Evolutionary conservation across 2,113 vertebrate genomes (phyloP).

Genomic region (Thomomys bottae): DNA sequence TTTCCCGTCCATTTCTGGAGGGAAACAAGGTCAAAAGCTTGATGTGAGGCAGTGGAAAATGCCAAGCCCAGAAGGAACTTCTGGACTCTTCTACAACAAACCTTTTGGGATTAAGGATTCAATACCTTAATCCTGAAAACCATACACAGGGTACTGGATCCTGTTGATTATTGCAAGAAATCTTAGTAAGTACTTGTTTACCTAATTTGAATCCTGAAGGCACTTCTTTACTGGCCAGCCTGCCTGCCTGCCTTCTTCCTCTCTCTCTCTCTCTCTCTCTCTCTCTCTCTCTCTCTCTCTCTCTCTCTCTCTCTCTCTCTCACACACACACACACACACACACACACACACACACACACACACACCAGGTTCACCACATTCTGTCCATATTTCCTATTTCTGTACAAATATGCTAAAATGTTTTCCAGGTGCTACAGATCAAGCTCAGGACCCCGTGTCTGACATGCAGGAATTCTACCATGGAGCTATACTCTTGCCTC

Average conservation of each 20-base stretch:
- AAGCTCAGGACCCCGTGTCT: neutral
- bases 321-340: neutral
- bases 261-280: too few species aligned
- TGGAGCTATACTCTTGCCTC: too few species aligned
- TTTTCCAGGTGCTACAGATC: neutral
- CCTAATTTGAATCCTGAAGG: neutral
- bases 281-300: too few species aligned
- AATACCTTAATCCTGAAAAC: neutral
- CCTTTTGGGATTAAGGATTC: neutral
- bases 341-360: neutral
- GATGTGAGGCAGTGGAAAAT: neutral
- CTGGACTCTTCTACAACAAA: too few species aligned
- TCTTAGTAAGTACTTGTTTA: neutral
- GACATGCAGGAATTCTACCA: too few species aligned
- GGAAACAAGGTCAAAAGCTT: neutral
- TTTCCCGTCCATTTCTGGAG: neutral
- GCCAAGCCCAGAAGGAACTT: neutral
- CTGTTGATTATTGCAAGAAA: neutral
- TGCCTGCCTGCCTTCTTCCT: too few species aligned
- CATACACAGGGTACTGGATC: neutral
- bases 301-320: neutral
- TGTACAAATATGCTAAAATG: neutral
- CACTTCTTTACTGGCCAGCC: neutral
- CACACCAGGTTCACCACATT: neutral
- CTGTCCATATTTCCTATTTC: neutral